A percentile compares a stretch with the other conserved stretches of the same genome.
phyloP scores from a whole-genome alignment of 2,888 invertebrate genomes.

The Merodon equestris region DNA sequence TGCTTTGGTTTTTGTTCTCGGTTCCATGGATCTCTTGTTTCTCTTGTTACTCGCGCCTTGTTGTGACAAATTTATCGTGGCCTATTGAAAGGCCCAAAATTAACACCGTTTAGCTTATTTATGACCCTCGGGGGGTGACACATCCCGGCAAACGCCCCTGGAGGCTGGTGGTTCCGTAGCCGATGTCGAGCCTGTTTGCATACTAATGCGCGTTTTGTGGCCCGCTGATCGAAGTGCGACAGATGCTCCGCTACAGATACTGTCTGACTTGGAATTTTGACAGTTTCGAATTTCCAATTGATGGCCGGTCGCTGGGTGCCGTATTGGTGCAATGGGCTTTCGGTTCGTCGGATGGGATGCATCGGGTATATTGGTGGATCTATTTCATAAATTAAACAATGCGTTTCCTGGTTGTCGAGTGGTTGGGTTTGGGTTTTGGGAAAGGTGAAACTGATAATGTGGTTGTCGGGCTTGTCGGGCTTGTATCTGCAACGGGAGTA shows the following conservation, averaged over 20 bases:
- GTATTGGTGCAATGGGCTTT: neutral
- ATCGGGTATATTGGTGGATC: conserved; percentile 33
- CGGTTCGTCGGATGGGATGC: too few species aligned
- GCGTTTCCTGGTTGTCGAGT: conserved; percentile 16
- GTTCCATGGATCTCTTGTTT: neutral
- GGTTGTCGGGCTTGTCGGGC: conserved; percentile 44
- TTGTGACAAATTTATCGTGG: conserved; percentile 65
- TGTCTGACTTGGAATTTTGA: conserved; percentile 56
- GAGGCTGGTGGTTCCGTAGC: conserved; percentile 14
- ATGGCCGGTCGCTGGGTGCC: conserved; percentile 24
- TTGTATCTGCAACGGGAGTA: conserved; percentile 21
- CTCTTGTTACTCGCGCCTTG: conserved; percentile 36
- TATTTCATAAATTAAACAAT: conserved; percentile 67
- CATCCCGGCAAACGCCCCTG: conserved; percentile 46
- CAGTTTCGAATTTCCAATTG: conserved; percentile 65
- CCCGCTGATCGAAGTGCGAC: conserved; percentile 61
- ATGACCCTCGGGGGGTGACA: conserved; percentile 62
- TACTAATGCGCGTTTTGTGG: conserved; percentile 29
- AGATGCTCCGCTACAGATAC: conserved; percentile 57
- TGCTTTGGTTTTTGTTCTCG: neutral
- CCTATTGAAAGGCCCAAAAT: conserved; percentile 67
- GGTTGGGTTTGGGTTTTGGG: conserved; percentile 9
- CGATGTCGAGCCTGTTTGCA: conserved; percentile 39
- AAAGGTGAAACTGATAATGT: conserved; percentile 58
- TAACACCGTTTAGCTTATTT: conserved; percentile 62